Evolutionary conservation across 2,888 invertebrate genomes (phyloP), one percentile per base, ranked within the genome.

Genomic region (Anthoptus insignis): DNA sequence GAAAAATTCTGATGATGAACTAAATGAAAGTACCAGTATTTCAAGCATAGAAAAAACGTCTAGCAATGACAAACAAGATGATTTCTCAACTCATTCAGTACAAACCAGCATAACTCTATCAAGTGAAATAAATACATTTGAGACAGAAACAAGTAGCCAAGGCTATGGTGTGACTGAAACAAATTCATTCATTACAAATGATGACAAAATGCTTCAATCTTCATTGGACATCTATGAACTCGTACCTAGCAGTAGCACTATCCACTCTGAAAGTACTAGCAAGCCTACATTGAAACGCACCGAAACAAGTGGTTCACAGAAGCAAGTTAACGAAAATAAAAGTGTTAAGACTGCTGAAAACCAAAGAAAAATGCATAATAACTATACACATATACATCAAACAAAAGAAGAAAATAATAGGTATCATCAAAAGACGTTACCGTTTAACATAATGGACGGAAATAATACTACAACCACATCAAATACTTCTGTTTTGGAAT

Each of bases 331-430:
- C 63, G 90, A 91, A 73, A 91, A 82, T 72, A 90, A 88, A 81
- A 88, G 87, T 69, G 87, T 87, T 6, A 92, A 91, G 76, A 87
- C 86, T 3, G 84, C 88, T n/a, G 91, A 91, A 75, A 91, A 91
- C 76, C 89, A 90, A 81, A 78, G 91, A 65, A 83, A 91, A 71
- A 74, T 92, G 60, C 89, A 85, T 67, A 87, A 82, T 61, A 89
- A 89, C 61, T 88, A 81, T 68, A 89, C 90, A 13, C 69, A 53
- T 13, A 24, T 14, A 39, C 47, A 58, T 21, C 16, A 32, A 32
- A 16, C 14, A 45, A 52, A 42, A n/a, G 29, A 42, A 32, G 53
- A 45, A 14, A 16, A 14, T 22, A 29, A 13, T 21, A 63, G 34
- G 45, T 53, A 3, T 13, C 4, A 45, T 52, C 9, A 21, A 19